phyloP scores from a whole-genome alignment of 2,888 invertebrate genomes.

The Rhingia campestris region DNA sequence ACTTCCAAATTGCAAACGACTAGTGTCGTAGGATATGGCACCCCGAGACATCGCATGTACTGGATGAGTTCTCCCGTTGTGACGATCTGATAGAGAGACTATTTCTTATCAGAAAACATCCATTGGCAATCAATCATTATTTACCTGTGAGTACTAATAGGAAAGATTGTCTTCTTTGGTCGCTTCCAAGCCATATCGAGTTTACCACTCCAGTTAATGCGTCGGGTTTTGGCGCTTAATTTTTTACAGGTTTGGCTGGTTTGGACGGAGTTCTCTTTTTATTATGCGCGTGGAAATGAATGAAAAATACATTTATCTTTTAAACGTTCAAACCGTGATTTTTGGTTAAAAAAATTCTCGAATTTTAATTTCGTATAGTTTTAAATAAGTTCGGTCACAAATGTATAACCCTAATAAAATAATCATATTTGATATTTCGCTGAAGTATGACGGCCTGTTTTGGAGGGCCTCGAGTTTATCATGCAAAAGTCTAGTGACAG shows the following conservation, averaged over 20 bases:
- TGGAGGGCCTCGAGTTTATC: no score
- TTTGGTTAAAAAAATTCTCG: no score
- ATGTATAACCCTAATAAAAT: no score
- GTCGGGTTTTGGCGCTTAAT: conserved; percentile 81
- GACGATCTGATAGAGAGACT: conserved; percentile 84
- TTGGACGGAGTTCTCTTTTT: conserved; percentile 78
- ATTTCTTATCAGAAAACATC: neutral
- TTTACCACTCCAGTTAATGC: conserved; percentile 86
- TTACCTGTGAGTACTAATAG: conserved; percentile 98
- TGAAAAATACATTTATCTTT: no score
- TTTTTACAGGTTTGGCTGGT: conserved; percentile 78
- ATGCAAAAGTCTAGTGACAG: no score
- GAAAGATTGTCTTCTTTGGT: conserved; percentile 95
- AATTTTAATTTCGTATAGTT: no score
- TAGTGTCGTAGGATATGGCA: conserved; percentile 99
- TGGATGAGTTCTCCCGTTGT: conserved; percentile 98
- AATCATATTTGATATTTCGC: no score
- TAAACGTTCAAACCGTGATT: no score
- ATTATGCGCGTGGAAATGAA: no score
- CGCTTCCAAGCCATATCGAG: conserved; percentile 95
- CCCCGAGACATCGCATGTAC: conserved; percentile 99
- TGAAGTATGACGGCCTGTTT: no score
- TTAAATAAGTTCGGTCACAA: no score
- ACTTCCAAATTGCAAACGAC: conserved; percentile 98
- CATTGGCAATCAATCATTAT: conserved; percentile 79